Evolutionary conservation across 2,113 vertebrate genomes (phyloP).

Genomic region (Nesoenas mayeri): DNA sequence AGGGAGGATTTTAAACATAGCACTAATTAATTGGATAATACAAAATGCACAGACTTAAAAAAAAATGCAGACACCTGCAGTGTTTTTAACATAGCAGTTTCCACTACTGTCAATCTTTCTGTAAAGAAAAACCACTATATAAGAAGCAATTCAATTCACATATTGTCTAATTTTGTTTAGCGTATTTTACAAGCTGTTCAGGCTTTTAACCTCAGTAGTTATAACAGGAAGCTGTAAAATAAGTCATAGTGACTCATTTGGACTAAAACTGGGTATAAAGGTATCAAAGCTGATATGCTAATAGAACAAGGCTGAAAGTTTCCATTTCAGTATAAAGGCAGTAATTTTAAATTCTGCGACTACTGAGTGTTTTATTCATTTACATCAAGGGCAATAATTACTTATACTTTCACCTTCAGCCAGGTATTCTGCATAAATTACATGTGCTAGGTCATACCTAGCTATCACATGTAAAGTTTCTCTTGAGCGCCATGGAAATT

Average conservation of each 20-base stretch:
- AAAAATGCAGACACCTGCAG: not conserved
- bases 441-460: not conserved
- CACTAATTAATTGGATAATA: not conserved
- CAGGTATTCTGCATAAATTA: not conserved
- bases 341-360: not conserved
- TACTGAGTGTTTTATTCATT: not conserved
- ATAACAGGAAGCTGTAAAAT: not conserved
- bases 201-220: not conserved
- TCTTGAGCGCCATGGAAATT: not conserved
- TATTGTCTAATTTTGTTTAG: not conserved
- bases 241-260: not conserved
- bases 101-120: not conserved
- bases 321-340: not conserved
- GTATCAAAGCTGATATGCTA: not conserved
- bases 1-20: not conserved
- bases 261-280: not conserved
- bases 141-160: not conserved
- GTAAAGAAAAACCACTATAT: not conserved
- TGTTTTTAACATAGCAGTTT: not conserved
- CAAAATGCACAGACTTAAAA: not conserved
- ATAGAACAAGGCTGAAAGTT: not conserved
- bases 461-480: not conserved
- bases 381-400: not conserved
- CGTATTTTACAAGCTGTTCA: not conserved
- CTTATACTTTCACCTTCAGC: not conserved